Evolutionary conservation across 64 coral and sea anemone species (phyloP).

Genomic region (Pocillopora verrucosa): DNA sequence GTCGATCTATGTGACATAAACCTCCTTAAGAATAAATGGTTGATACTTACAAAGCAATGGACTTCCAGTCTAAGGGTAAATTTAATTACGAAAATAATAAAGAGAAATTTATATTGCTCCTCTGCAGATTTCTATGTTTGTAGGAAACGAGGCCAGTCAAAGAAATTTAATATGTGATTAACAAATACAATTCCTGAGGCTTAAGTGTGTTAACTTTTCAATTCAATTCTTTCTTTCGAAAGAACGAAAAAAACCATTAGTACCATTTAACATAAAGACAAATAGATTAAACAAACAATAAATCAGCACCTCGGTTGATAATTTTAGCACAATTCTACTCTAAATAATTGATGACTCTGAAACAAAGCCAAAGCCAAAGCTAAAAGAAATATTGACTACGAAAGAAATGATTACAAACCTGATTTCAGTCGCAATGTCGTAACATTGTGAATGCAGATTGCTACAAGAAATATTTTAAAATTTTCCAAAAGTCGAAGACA

Average conservation of each 20-base stretch:
- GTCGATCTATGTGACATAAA: no score
- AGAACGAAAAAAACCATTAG: not conserved
- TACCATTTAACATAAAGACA: not conserved
- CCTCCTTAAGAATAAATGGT: no score
- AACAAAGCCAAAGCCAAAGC: not conserved
- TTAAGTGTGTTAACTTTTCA: no score
- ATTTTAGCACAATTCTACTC: not conserved
- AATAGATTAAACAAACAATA: not conserved
- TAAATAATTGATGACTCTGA: not conserved
- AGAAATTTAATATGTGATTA: no score
- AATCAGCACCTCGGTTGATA: not conserved
- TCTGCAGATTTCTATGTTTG: not conserved
- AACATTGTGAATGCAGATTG: not conserved
- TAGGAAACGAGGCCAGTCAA: no score
- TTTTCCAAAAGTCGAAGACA: not conserved
- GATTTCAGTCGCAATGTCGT: slow-evolving; percentile 20
- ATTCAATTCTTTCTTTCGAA: no score
- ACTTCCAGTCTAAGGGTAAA: no score
- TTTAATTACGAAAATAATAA: no score
- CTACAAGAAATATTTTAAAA: slow-evolving; percentile 1
- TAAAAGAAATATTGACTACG: not conserved
- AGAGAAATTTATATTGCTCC: not conserved
- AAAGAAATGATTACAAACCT: slow-evolving; percentile 1
- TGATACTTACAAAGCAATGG: no score
- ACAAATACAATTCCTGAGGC: no score